Evolutionary conservation across 2,797 vertebrate genomes (phyloP), one percentile per base, ranked within the genome.

Genomic region (Zalophus californianus): DNA sequence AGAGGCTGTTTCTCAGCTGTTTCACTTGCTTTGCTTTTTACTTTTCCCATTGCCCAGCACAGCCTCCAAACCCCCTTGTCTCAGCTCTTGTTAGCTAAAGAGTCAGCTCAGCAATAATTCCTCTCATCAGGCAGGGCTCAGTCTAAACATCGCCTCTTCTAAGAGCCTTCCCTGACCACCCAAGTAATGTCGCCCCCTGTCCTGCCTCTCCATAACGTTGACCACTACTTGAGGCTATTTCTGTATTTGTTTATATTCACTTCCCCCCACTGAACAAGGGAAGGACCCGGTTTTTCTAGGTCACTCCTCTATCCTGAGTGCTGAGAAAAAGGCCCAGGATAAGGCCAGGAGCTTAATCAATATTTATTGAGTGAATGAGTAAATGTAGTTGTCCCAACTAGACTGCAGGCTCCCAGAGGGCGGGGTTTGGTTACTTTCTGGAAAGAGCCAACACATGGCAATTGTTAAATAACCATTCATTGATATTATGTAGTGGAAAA

Each of bases 361-460:
- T 94, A 96, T 94, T 95, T 92, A 91, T 20, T 54, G 86, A 96
- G 70, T 93, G 77, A 90, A 90, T 94, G 88, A 82, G 41, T 88
- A 95, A 90, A 77, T 90, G 58, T 64, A 95, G 38, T 86, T 96
- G 92, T 91, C 54, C 54, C 35, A 93, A 52, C 80, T 87, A 95
- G 82, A 87, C 32, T 83, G 18, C 60, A 89, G 41, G 32, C 62
- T 96, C 91, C 95, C 83, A 93, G 66, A 50, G 35, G 60, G 21
- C 41, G 38, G 86, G 64, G 64, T 82, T 83, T 82, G 32, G 48
- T 97, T 97, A 90, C 89, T 78, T 97, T 93, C 78, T 92, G 83
- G 66, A 97, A 60, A 95, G 44, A 89, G 73, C 60, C 83, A 86
- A 83, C 60, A 73, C 27, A 52, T 1, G 20, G 66, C 66, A 60